Evolutionary conservation across 2,888 invertebrate species (phyloP).

Genomic region (Holacanthella duospinosa): DNA sequence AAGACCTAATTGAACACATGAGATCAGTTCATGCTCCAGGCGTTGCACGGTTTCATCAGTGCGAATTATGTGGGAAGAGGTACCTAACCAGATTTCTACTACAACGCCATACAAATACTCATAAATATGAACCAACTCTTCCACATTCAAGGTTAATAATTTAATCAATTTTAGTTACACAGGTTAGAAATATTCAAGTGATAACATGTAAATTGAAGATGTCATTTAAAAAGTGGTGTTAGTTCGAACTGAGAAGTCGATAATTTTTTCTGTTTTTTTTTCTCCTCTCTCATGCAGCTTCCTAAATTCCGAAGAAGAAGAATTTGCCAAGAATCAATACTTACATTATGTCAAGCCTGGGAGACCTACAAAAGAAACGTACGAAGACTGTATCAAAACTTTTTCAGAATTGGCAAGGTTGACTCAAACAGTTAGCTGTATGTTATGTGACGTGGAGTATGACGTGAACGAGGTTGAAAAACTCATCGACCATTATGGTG

Average conservation of each 20-base stretch:
- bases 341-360: not conserved
- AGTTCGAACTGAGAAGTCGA: too few relatives aligned
- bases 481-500: constrained; percentile 23
- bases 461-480: constrained; percentile 9
- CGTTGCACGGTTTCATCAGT: constrained; percentile 27
- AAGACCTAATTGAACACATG: constrained; percentile 26
- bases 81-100: constrained; percentile 31
- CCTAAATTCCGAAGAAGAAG: not conserved
- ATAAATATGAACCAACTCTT: constrained; percentile 23
- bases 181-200: too few relatives aligned
- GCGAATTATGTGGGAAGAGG: constrained; percentile 26
- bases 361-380: not conserved
- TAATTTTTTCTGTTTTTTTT: not conserved
- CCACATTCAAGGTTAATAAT: not conserved
- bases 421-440: too few relatives aligned
- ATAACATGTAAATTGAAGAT: too few relatives aligned
- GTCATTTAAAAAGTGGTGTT: too few relatives aligned
- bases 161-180: not conserved
- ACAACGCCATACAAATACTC: constrained; percentile 32
- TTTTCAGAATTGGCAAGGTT: too few relatives aligned
- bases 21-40: constrained; percentile 12
- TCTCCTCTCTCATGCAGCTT: not conserved
- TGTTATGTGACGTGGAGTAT: not conserved
- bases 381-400: too few relatives aligned
- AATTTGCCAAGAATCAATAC: not conserved